Conservation (phyloP, 2,113 vertebrate species). For the Lepidothrix coronata region DNA sequence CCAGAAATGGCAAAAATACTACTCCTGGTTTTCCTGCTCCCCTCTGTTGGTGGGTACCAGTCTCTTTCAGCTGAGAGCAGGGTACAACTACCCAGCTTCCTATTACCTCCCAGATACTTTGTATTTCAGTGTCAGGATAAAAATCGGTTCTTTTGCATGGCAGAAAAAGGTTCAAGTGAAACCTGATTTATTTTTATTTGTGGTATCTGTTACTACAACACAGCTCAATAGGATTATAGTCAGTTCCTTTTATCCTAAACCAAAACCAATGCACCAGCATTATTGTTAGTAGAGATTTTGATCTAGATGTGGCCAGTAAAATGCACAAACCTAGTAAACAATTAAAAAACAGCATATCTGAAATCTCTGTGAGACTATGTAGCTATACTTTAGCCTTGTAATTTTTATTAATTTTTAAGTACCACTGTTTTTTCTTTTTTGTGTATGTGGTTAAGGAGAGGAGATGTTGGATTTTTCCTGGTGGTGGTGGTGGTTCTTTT, state of each 20-base stretch:
- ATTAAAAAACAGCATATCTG: neutral
- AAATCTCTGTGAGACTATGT: neutral
- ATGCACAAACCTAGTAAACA: neutral
- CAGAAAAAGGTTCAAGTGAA: neutral
- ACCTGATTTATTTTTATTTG: neutral
- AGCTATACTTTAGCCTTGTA: neutral
- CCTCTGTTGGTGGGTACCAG: neutral
- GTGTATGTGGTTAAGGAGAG: rapidly evolving
- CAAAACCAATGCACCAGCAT: neutral
- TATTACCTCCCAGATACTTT: neutral
- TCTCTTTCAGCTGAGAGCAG: neutral
- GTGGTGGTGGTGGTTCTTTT: neutral
- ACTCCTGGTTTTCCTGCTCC: neutral
- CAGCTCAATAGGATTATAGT: neutral
- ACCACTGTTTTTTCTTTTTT: neutral
- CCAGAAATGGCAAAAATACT: neutral
- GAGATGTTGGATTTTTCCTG: neutral
- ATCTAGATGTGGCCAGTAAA: neutral
- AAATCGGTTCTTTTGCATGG: neutral
- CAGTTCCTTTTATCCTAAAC: neutral
- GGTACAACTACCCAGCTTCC: neutral
- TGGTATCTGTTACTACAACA: neutral
- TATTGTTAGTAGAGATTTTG: neutral
- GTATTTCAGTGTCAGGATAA: neutral
- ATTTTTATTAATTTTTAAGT: neutral